These are phyloP conservation scores for Tetramorium alpestre DNA, from an alignment of 1,140 invertebrate species.

Conservation along the genomic window DNA sequence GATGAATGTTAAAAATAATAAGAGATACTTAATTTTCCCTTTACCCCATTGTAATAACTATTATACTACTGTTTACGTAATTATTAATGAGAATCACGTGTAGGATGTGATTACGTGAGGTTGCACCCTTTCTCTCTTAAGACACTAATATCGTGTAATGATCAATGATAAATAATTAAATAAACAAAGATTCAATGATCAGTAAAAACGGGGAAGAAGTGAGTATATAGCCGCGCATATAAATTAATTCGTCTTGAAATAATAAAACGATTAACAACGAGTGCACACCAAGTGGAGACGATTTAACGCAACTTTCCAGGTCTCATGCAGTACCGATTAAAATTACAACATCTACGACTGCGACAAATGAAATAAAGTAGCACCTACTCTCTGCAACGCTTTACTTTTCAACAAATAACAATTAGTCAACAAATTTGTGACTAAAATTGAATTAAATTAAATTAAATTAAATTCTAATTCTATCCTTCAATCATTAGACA, in stretches of 20 bases:
- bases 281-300: constrained; percentile 45
- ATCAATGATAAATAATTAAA: constrained; percentile 8
- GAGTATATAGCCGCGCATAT: background rate
- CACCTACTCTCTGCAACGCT: background rate
- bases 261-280: background rate
- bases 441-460: background rate
- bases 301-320: constrained; percentile 85
- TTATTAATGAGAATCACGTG: background rate
- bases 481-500: background rate
- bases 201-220: constrained; percentile 13
- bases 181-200: background rate
- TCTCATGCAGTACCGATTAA: constrained; percentile 79
- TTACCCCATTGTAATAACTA: background rate
- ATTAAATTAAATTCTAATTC: too few species aligned
- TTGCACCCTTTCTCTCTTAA: constrained; percentile 27
- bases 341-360: constrained; percentile 14
- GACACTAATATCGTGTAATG: background rate
- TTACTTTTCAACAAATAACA: constrained; percentile 18
- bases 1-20: constrained; percentile 39
- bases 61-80: background rate
- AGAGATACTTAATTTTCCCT: constrained; percentile 14
- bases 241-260: constrained; percentile 1
- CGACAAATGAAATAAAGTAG: constrained; percentile 21
- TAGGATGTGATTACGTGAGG: background rate
- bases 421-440: constrained; percentile 1